phyloP scores from a whole-genome alignment of 2,113 vertebrate genomes.

The Phylloscopus trochiloides region DNA sequence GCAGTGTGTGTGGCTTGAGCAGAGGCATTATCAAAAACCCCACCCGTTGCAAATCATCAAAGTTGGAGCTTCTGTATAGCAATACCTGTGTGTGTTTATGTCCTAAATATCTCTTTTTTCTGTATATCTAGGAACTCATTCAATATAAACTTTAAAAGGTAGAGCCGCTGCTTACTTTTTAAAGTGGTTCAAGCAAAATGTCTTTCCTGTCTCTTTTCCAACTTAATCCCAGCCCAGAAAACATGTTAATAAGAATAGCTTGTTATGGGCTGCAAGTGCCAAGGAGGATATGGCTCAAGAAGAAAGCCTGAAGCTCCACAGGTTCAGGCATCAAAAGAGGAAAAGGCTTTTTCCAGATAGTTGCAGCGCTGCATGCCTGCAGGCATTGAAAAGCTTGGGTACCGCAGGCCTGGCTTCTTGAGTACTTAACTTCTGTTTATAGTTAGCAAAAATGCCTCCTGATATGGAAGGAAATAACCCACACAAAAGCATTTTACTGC shows the following conservation, averaged over 20 bases:
- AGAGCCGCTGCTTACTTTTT: background rate
- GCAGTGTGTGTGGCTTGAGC: background rate
- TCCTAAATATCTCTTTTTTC: background rate
- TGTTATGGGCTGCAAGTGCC: background rate
- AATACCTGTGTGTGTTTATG: background rate
- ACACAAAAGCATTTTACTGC: slow-evolving; percentile 11
- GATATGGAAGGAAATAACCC: slow-evolving; percentile 27
- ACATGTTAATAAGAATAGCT: slow-evolving; percentile 19
- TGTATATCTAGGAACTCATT: background rate
- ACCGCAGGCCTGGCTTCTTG: background rate
- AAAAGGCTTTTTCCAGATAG: slow-evolving; percentile 14
- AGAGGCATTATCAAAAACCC: background rate
- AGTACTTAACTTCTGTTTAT: slow-evolving; percentile 18
- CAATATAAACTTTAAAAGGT: background rate
- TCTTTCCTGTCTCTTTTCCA: background rate
- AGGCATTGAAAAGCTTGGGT: background rate
- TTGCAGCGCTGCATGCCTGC: background rate
- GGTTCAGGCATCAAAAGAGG: slow-evolving; percentile 44
- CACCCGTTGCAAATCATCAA: background rate
- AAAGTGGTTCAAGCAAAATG: background rate
- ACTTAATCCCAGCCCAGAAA: slow-evolving; percentile 1
- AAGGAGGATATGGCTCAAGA: slow-evolving; percentile 7
- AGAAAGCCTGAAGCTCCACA: slow-evolving; percentile 24
- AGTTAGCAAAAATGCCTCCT: background rate
- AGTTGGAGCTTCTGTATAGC: background rate